Evolutionary conservation across 2,113 vertebrate genomes (phyloP).

Genomic region (Brachyhypopomus occidentalis): DNA sequence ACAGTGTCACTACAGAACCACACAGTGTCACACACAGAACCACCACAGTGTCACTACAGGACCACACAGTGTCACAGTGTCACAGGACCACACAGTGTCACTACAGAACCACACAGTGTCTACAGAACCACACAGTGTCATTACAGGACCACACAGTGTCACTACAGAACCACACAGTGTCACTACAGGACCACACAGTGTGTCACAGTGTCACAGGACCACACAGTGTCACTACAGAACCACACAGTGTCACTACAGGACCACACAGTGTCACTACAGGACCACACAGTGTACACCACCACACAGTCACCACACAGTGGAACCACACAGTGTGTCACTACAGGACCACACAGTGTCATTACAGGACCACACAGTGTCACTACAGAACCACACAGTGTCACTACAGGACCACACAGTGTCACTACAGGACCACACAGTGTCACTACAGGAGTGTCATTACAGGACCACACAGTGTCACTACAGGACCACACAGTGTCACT

Average conservation of each 20-base stretch:
- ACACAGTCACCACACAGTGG: no score
- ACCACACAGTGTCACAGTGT: no score
- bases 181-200: background rate
- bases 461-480: background rate
- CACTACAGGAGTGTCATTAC: background rate
- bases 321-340: background rate
- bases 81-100: background rate
- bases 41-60: background rate
- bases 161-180: background rate
- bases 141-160: background rate
- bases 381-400: background rate
- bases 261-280: background rate
- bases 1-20: background rate
- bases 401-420: background rate
- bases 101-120: no score
- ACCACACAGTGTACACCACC: background rate
- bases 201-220: no score
- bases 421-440: background rate
- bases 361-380: background rate
- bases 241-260: background rate
- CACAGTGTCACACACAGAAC: no score
- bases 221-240: background rate
- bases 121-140: background rate
- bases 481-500: background rate
- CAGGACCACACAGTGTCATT: background rate